phyloP scores from a whole-genome alignment of 2,888 invertebrate species.

The Coelogynopora nodosa region DNA sequence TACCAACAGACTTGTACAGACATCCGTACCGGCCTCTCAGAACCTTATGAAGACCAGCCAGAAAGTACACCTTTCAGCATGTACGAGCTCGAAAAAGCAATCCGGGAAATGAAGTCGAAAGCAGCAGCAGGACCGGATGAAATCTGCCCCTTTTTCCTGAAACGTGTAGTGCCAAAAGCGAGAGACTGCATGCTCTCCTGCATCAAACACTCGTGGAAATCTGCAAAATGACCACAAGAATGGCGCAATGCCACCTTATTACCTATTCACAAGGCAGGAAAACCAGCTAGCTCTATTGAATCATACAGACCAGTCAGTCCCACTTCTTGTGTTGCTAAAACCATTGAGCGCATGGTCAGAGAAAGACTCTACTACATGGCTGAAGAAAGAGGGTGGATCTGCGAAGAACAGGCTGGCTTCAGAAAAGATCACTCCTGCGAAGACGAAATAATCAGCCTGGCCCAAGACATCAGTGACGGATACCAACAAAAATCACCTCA shows the following conservation, averaged over 20 bases:
- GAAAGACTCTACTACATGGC: neutral
- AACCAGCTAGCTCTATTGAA: neutral
- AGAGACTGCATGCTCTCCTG: neutral
- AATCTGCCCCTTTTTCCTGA: neutral
- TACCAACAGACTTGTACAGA: conserved; percentile 27
- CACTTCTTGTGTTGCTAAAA: neutral
- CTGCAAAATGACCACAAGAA: neutral
- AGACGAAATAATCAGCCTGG: neutral
- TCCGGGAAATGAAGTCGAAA: conserved; percentile 10
- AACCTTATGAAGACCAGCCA: conserved; percentile 20
- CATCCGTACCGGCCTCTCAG: neutral
- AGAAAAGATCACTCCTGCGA: neutral
- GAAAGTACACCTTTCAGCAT: conserved; percentile 18
- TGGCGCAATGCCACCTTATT: neutral
- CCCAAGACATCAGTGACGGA: neutral
- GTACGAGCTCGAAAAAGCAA: conserved; percentile 9
- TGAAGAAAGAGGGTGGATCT: neutral
- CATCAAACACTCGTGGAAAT: neutral
- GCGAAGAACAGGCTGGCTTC: neutral
- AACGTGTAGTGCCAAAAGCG: neutral
- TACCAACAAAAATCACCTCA: neutral
- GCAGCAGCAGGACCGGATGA: conserved; percentile 3
- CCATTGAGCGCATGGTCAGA: neutral
- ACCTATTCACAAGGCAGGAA: neutral
- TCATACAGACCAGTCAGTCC: neutral